Base-by-base conservation (phyloP, 2,888 invertebrate species). In the Antitype chi region DNA sequence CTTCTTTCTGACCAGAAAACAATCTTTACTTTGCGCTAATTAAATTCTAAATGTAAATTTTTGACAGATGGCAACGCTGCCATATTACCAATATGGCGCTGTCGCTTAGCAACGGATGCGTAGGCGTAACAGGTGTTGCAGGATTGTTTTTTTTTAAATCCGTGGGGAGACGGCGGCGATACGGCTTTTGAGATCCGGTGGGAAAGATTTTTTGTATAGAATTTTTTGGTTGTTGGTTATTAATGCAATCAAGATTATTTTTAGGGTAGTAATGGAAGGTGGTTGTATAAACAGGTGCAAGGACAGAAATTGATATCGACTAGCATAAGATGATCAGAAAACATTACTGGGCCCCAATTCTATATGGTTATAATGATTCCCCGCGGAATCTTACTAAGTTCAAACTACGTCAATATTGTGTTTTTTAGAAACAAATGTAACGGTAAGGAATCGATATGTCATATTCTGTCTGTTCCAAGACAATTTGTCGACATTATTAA, bases 51-150 rank as follows among this genome's bases (percentile, higher is more conserved):
- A 93, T 93, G 92, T 93, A 90, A 93, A 93, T 94, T 95, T 76
- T 95, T 95, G 95, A 96, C 96, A 96, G 95, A 96, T 96, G 96
- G 95, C 85, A 77, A 82, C 84, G 81, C 89, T 83, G 93, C 94
- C 93, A 94, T 94, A 89, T 81, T 89, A 84, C 78, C 91, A 94
- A 94, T 91, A 94, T 94, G 94, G 93, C 92, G 94, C 57, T 52
- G 91, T 91, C 87, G 89, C 92, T 86, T 90, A 89, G 92, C 94
- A 91, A 92, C 95, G 94, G 93, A 93, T 94, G 95, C 94, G 95
- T 92, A 85, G 94, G 94, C 91, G 94, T 94, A 94, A 94, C 96
- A 96, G 96, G 96, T 96, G 96, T 92, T 92, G 91, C 87, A 81
- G 84, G 89, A 90, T 89, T 91, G 53, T 70, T 93, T 93, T 92